phyloP scores from a whole-genome alignment of 1,140 invertebrate genomes.

The Teleogryllus occipitalis region DNA sequence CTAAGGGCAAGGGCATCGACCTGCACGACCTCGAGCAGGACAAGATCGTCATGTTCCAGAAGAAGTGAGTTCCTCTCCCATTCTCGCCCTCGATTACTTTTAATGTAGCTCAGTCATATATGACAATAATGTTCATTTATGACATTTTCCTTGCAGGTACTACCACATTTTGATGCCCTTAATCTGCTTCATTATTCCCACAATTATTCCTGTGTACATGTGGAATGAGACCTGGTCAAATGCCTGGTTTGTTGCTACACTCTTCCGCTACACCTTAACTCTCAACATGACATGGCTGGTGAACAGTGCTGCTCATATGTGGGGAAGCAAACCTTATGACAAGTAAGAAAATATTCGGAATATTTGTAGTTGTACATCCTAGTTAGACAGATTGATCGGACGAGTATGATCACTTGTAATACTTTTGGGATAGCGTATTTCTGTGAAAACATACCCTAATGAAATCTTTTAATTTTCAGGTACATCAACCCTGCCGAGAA shows the following conservation, averaged over 20 bases:
- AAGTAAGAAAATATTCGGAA: slow-evolving; percentile 35
- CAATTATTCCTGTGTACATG: slow-evolving; percentile 43
- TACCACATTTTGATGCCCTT: slow-evolving; percentile 61
- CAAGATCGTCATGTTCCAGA: no score
- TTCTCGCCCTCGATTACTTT: no score
- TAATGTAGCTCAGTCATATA: no score
- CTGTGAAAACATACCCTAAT: no score
- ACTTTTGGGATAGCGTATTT: no score
- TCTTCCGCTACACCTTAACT: slow-evolving; percentile 42
- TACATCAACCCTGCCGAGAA: slow-evolving; percentile 47
- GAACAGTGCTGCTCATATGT: slow-evolving; percentile 52
- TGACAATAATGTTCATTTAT: no score
- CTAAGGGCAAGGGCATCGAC: no score
- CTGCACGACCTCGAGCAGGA: no score
- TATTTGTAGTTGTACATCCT: no score
- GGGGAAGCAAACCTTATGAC: slow-evolving; percentile 52
- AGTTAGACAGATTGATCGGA: no score
- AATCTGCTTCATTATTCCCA: slow-evolving; percentile 59
- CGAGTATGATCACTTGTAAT: no score
- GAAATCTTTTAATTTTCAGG: slow-evolving; percentile 28
- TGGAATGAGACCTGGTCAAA: slow-evolving; percentile 34
- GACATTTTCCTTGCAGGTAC: slow-evolving; percentile 40
- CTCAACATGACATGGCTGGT: slow-evolving; percentile 56
- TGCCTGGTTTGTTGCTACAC: slow-evolving; percentile 13
- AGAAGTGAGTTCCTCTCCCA: no score